Evolutionary conservation across 1,140 invertebrate genomes (phyloP).

Genomic region (Pentalonia nigronervosa): DNA sequence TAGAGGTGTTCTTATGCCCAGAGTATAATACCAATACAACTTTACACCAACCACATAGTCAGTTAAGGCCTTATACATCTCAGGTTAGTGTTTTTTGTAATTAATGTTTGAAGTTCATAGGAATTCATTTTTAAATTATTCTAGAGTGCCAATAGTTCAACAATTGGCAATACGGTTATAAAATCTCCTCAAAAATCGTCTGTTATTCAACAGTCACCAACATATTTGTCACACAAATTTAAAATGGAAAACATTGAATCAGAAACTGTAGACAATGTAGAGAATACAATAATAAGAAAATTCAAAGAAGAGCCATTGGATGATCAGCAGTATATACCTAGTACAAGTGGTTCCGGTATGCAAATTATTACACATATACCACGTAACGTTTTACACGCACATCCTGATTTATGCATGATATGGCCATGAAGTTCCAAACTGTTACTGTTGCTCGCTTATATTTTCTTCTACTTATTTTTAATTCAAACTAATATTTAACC

Average conservation of each 20-base stretch:
- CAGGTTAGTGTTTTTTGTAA: neutral
- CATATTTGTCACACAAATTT: conserved; percentile 25
- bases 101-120: neutral
- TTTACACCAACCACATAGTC: conserved; percentile 41
- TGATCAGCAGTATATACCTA: conserved; percentile 47
- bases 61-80: conserved; percentile 47
- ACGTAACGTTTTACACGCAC: conserved; percentile 40
- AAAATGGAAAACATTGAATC: conserved; percentile 1
- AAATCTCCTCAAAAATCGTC: conserved; percentile 43
- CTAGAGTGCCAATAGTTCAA: neutral
- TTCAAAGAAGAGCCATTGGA: neutral
- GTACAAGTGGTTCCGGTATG: conserved; percentile 56
- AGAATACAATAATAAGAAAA: neutral
- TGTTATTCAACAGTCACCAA: conserved; percentile 54
- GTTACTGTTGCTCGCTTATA: conserved; percentile 44
- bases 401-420: conserved; percentile 42
- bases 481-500: neutral
- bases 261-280: conserved; percentile 16
- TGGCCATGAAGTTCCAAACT: conserved; percentile 39
- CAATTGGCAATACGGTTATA: conserved; percentile 22
- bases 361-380: conserved; percentile 56
- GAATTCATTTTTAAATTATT: neutral
- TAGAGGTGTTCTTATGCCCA: conserved; percentile 92
- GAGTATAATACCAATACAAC: conserved; percentile 65
- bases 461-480: conserved; percentile 27